Conservation (phyloP, 2,888 invertebrate genomes). For the Neuroscelio doddi region DNA sequence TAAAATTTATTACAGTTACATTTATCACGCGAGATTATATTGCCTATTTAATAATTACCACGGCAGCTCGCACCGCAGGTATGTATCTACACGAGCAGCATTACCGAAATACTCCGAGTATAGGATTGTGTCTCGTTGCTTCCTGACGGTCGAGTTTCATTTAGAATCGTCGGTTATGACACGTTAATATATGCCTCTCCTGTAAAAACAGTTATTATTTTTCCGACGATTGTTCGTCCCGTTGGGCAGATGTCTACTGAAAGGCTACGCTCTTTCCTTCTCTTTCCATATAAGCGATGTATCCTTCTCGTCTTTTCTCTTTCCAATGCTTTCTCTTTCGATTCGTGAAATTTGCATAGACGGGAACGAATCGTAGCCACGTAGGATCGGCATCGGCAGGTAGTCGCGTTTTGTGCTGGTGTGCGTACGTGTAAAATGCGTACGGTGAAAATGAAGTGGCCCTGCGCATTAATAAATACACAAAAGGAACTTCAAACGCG, state of each 20-base stretch:
- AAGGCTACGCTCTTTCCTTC: conserved; percentile 45
- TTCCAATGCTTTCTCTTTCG: conserved; percentile 32
- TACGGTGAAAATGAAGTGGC: conserved; percentile 67
- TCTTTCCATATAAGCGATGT: conserved; percentile 19
- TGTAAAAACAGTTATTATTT: conserved; percentile 70
- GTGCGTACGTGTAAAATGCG: conserved; percentile 38
- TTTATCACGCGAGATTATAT: not conserved
- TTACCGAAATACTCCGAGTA: too few relatives aligned
- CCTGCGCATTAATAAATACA: conserved; percentile 67
- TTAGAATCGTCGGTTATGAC: conserved; percentile 44
- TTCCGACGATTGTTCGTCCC: conserved; percentile 61
- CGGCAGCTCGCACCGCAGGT: not conserved
- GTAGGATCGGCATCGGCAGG: conserved; percentile 58
- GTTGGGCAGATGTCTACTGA: conserved; percentile 63
- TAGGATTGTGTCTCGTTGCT: conserved; percentile 1
- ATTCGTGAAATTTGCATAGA: conserved; percentile 63
- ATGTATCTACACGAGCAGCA: not conserved
- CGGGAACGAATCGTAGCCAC: conserved; percentile 62
- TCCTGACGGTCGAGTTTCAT: conserved; percentile 1
- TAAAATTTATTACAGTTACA: not conserved
- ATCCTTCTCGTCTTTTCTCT: conserved; percentile 21
- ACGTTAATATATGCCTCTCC: conserved; percentile 59
- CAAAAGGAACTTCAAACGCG: conserved; percentile 55
- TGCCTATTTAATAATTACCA: not conserved
- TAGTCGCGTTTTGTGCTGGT: conserved; percentile 47